Base-by-base conservation (phyloP, 1,140 invertebrate species). In the Teleopsis dalmanni region DNA sequence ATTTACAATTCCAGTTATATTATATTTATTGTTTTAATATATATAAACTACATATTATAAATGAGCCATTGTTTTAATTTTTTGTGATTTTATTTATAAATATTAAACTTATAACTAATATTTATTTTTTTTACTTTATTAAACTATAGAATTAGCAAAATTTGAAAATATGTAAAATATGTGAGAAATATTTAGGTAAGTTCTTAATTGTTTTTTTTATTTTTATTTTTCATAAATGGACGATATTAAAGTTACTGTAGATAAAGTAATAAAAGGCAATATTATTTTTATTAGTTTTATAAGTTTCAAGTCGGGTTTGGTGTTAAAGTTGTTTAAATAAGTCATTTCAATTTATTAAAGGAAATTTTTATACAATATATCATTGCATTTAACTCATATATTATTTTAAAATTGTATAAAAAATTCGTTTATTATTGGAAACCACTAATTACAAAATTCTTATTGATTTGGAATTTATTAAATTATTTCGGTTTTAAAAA, bases 231-330 rank as follows among this genome's bases (percentile, higher is more conserved):
- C 14, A 19, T 46, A 46, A 46, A 46, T 46, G 44, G 44, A 46
- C 44, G 44, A 46, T 16, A 23, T 46, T 34, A 46, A 46, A 35
- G 33, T 35, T 46, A 21, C 14, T 46, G 36, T 40, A 48, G 46
- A 48, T 48, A 48, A 48, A 48, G 46, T 48, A 48, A 27, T 48
- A 25, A 48, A 48, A 29, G 46, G 35, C 33, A n/a, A 38, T 38
- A 38, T 14, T 47, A n/a, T 38, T 26, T 22, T 37, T 37, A 38
- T 29, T 16, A 37, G 7, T 43, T 43, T 25, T 18, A 18, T 29
- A 29, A 8, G 27, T 29, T 8, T 8, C 13, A 37, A 11, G n/a
- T 29, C n/a, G 10, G 9, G 14, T 29, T 19, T 43, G 41, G n/a
- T 19, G 25, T 31, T 31, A 27, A 19, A 43, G 6, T 19, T 19